Evolutionary conservation across 1,140 invertebrate species (phyloP), one percentile per base, ranked within the genome.

Genomic region (Ceratosolen solmsi): DNA sequence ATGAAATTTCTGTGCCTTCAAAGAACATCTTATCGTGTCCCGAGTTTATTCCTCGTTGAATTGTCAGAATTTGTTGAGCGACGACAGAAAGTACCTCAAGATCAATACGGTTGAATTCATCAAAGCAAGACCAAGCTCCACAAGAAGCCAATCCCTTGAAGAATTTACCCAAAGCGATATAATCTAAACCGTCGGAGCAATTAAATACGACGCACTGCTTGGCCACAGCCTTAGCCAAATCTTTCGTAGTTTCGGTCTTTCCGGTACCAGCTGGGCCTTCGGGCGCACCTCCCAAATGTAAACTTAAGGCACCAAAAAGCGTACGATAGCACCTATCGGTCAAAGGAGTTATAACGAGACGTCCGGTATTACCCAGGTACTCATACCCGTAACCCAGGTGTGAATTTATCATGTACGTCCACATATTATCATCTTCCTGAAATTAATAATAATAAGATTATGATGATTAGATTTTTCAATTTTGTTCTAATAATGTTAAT

Each of bases 161-260:
- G 92, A 99, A 99, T 91, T 99, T 99, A 84, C 98, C 98, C 20
- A 99, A 91, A 22, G 97, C 97, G 84, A 98, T 94, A 86, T 98
- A 98, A 91, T 99, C 97, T 49, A 99, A 90, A 49, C 97, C 97
- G 88, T 96, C 96, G 0, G 97, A 99, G 87, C 98, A 99, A 92
- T 99, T 99, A 89, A 99, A 99, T 0, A 99, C 97, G 0, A 99
- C 97, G 89, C 97, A 99, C 89, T 99, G 97, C 88, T 98, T 99
- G 0, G 98, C 98, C 0, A 99, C 95, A 1, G 98, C 97, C 91
- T 99, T 99, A 0, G 98, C 98, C 79, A 99, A 92, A 93, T 99
- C 98, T 91, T 99, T 99, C 1, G 96, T 97, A 0, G 97, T 99
- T 91, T 99, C 98, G 0, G 97, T 99, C 92, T 99, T 99, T 3